These are phyloP conservation scores for Idaea biselata DNA, from an alignment of 2,888 invertebrate genomes.

Conservation along the genomic window DNA sequence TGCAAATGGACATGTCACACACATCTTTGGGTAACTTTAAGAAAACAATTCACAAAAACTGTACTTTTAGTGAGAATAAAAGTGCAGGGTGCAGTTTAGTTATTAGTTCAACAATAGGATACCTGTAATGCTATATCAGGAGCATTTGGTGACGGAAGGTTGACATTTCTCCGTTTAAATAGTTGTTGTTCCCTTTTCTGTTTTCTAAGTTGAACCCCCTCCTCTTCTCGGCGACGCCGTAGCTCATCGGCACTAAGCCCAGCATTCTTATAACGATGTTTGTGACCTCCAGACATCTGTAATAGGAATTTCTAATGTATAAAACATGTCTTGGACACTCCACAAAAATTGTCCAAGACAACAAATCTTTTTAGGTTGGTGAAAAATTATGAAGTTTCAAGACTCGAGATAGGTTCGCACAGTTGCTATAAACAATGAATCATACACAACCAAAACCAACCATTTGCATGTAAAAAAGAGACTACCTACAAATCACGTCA, in stretches of 20 bases:
- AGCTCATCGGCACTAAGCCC: slow-evolving; percentile 95
- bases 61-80: too few species aligned
- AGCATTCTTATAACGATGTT: slow-evolving; percentile 96
- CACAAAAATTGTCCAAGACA: background rate
- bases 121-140: slow-evolving; percentile 66
- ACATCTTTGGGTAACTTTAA: too few species aligned
- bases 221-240: slow-evolving; percentile 95
- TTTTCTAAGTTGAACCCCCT: slow-evolving; percentile 96
- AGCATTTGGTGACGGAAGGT: slow-evolving; percentile 58
- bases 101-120: too few species aligned
- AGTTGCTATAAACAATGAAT: background rate
- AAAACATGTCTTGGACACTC: background rate
- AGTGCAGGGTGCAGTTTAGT: too few species aligned
- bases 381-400: background rate
- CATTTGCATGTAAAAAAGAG: background rate
- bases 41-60: too few species aligned
- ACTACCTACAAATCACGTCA: background rate
- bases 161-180: slow-evolving; percentile 94
- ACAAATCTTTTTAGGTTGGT: background rate
- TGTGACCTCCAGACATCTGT: slow-evolving; percentile 92
- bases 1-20: too few species aligned
- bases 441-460: background rate
- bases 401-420: background rate
- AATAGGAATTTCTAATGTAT: slow-evolving; percentile 19
- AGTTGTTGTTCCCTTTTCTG: slow-evolving; percentile 97